Base-by-base conservation (phyloP, 2,888 invertebrate genomes). In the Hirtodrosophila duncani region DNA sequence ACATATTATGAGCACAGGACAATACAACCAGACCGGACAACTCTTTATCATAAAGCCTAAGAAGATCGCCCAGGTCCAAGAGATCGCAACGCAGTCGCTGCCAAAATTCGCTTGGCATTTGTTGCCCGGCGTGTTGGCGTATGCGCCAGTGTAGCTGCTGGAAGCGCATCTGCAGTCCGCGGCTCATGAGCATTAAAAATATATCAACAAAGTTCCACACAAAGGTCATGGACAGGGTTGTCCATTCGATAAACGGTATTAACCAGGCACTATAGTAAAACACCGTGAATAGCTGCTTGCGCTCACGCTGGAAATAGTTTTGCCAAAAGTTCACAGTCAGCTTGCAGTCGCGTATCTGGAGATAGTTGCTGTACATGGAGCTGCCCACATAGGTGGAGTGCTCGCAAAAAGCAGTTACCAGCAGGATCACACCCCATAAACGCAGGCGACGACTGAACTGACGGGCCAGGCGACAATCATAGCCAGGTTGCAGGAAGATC, bases 121-220 rank as follows among this genome's bases (percentile, higher is more conserved):
- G 63, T 67, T 83, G 53, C 0, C 84, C 84, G 24, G 85, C 80
- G 27, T 88, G 83, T 0, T 85, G 78, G 10, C 86, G 82, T 4
- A 90, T 83, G 23, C 88, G 84, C 65, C 86, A 84, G 63, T 91
- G 91, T 16, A 92, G 77, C 71, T 91, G 90, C 42, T 89, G 88
- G 67, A 93, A 93, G 26, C 92, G 88, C 11, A 90, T 88, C 1
- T 91, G 87, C 18, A 93, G 82, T 0, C 91, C 90, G 67, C 91
- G 88, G 74, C 92, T 92, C 24, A 92, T 87, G 3, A 93, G 79
- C 48, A 92, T 91, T 9, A 93, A 89, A 42, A 93, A 90, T 38
- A 92, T 85, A 67, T 93, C 93, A 67, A 92, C 90, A 56, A 91
- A 92, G 79, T 91, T 93, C 93, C 93, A 93, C 0, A 91, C 88